Evolutionary conservation across 2,113 vertebrate species (phyloP).

Genomic region (Paradoxurus hermaphroditus): DNA sequence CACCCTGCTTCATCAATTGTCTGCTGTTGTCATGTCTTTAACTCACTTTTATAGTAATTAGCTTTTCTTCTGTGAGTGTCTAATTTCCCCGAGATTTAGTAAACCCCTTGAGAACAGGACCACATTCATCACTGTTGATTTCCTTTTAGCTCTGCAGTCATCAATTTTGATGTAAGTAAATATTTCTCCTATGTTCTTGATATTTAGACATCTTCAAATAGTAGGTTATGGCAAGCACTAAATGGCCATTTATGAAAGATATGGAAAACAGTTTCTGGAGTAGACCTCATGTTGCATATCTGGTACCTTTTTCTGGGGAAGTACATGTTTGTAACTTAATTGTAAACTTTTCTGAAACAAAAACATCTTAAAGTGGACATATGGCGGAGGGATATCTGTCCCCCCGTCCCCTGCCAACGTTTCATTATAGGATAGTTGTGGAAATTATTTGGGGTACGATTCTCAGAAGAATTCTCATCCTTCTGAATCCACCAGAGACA

Average conservation of each 20-base stretch:
- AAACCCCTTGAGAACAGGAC: not conserved
- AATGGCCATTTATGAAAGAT: not conserved
- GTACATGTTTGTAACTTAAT: not conserved
- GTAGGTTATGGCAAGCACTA: not conserved
- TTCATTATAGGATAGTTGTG: not conserved
- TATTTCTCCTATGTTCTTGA: not conserved
- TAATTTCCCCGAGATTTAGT: not conserved
- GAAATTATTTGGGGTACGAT: not conserved
- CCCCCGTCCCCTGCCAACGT: not conserved
- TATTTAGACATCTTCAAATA: not conserved
- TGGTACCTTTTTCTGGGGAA: not conserved
- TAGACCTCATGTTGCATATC: not conserved
- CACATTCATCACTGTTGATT: not conserved
- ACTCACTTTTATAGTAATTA: not conserved
- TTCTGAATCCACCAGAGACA: not conserved
- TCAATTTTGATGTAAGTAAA: not conserved
- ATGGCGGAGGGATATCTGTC: not conserved
- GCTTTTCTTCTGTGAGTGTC: not conserved
- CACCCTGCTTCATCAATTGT: too few species aligned
- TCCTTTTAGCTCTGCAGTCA: not conserved
- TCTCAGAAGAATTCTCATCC: not conserved
- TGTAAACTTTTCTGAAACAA: constrained; percentile 1
- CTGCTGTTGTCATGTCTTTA: not conserved
- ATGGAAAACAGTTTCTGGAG: not conserved
- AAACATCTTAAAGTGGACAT: not conserved